Conservation (phyloP, 2,888 invertebrate genomes). For the Odontomyia ornata region DNA sequence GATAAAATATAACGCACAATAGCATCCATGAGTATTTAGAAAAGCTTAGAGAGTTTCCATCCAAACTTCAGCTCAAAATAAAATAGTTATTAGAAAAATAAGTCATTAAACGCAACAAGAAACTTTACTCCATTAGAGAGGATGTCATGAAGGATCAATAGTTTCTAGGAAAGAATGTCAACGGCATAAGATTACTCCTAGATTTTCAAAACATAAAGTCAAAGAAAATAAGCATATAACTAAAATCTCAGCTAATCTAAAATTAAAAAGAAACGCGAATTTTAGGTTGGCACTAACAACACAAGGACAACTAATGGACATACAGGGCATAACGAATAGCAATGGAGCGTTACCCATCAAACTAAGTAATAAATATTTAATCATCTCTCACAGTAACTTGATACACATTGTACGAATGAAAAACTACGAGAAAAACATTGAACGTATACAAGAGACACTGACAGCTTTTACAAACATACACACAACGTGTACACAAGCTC, state of each 20-base stretch:
- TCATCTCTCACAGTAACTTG: not conserved
- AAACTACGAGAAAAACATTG: not conserved
- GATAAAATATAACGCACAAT: conserved; percentile 17
- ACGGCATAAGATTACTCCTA: not conserved
- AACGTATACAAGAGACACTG: not conserved
- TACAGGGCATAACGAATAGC: not conserved
- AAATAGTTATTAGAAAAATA: not conserved
- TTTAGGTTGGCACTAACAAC: not conserved
- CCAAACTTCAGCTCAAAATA: not conserved
- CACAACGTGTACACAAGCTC: not conserved
- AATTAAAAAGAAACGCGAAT: conserved; percentile 21
- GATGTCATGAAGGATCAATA: not conserved
- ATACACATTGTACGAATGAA: conserved; percentile 14
- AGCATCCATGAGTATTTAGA: conserved; percentile 28
- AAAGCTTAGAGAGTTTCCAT: conserved; percentile 22
- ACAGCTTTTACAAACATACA: not conserved
- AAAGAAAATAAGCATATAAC: not conserved
- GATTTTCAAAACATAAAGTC: conserved; percentile 1
- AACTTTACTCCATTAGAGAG: not conserved
- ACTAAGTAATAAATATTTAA: not conserved
- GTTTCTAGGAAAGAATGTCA: conserved; percentile 14
- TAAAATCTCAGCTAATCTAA: not conserved
- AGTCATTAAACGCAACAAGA: not conserved
- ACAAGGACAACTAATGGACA: not conserved
- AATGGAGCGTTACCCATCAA: not conserved